phyloP scores from a whole-genome alignment of 2,113 vertebrate species.

The Siniperca chuatsi region DNA sequence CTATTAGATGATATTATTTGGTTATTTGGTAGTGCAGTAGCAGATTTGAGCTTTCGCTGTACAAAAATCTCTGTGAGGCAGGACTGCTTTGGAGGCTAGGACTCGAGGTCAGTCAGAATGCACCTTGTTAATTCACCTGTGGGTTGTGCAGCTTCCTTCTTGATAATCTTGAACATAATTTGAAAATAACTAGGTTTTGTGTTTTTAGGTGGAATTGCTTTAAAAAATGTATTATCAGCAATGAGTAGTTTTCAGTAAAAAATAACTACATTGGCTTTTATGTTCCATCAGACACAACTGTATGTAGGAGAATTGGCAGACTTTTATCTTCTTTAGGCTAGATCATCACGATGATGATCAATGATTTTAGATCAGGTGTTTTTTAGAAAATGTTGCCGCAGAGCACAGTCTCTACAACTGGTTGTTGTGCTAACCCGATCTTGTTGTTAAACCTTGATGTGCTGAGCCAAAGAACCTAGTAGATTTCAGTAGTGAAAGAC shows the following conservation, averaged over 20 bases:
- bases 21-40: neutral
- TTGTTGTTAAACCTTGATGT: neutral
- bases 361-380: neutral
- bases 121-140: neutral
- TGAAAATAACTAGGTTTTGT: neutral
- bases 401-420: neutral
- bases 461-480: neutral
- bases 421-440: neutral
- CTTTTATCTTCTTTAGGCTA: neutral
- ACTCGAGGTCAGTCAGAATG: neutral
- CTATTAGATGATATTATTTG: neutral
- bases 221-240: neutral
- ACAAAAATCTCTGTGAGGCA: neutral
- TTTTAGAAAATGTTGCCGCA: neutral
- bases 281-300: too few relatives aligned
- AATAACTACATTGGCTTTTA: neutral
- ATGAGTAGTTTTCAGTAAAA: neutral
- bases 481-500: neutral
- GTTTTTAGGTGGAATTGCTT: neutral
- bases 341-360: neutral
- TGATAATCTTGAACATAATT: neutral
- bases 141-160: neutral
- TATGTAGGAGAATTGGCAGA: neutral
- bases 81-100: neutral
- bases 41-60: neutral